Evolutionary conservation across 2,888 invertebrate species (phyloP).

Genomic region (Macrostomum cliftonense): DNA sequence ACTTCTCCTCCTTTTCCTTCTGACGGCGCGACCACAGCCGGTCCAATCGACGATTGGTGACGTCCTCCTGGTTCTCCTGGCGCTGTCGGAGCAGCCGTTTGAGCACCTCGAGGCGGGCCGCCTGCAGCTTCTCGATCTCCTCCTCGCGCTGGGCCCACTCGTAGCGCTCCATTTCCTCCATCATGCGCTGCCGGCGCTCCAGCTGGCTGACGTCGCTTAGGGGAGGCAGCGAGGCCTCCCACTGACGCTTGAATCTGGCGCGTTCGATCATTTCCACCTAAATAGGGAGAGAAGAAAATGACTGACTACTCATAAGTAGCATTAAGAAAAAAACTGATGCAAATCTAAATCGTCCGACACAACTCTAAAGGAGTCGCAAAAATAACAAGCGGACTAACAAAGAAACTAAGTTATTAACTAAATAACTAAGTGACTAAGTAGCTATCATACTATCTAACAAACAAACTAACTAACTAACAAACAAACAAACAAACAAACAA

Average conservation of each 20-base stretch:
- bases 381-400: no score
- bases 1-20: constrained; percentile 26
- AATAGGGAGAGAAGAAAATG: no score
- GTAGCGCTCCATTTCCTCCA: constrained; percentile 59
- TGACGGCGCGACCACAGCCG: constrained; percentile 35
- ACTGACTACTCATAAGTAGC: no score
- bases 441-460: no score
- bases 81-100: constrained; percentile 46
- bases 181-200: constrained; percentile 48
- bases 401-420: no score
- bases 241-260: constrained; percentile 48
- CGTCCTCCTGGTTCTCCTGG: constrained; percentile 38
- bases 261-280: constrained; percentile 50
- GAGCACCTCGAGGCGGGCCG: constrained; percentile 44
- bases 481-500: no score
- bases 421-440: no score
- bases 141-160: constrained; percentile 65
- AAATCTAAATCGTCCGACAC: no score
- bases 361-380: no score
- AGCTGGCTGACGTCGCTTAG: constrained; percentile 41
- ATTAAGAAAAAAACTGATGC: no score
- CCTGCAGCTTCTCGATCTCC: constrained; percentile 41
- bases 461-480: no score
- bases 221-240: constrained; percentile 46
- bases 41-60: constrained; percentile 32